phyloP scores from a whole-genome alignment of 2,888 invertebrate genomes.

The Isoperla grammatica region DNA sequence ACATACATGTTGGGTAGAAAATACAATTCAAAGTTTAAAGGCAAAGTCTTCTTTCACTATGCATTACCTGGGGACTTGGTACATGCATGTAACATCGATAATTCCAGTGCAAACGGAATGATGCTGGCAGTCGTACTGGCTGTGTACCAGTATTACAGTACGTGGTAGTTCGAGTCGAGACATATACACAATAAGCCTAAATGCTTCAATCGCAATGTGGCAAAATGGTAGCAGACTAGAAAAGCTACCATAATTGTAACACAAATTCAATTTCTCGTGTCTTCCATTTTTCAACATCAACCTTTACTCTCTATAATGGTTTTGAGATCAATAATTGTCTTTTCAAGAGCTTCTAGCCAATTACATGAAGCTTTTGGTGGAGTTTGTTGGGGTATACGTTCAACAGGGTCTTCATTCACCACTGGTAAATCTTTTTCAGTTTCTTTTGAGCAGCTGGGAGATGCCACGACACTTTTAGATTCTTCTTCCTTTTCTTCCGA shows the following conservation, averaged over 20 bases:
- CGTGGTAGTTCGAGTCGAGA: too few species aligned
- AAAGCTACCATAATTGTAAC: not conserved
- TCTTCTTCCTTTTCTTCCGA: conserved; percentile 34
- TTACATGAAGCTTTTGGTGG: conserved; percentile 35
- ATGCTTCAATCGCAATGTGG: too few species aligned
- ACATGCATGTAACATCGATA: too few species aligned
- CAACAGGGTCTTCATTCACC: not conserved
- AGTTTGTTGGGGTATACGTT: too few species aligned
- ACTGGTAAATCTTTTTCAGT: conserved; percentile 12
- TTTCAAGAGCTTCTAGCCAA: conserved; percentile 45
- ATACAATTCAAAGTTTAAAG: too few species aligned
- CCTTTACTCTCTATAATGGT: conserved; percentile 21
- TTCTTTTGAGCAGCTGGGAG: conserved; percentile 20
- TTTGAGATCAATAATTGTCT: conserved; percentile 41
- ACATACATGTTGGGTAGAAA: too few species aligned
- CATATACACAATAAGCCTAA: too few species aligned
- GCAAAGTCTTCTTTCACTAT: too few species aligned
- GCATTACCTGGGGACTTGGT: too few species aligned
- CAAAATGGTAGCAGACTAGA: conserved; percentile 7
- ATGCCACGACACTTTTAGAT: conserved; percentile 29
- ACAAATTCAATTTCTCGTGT: not conserved
- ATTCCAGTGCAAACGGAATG: too few species aligned
- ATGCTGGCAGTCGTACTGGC: too few species aligned
- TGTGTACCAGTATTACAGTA: too few species aligned
- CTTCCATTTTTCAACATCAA: conserved; percentile 9